Percentiles rank a stretch among this genome's conserved stretches.
These are phyloP conservation scores for Acanthaster planci DNA, from an alignment of 35 echinoderm and acorn worm genomes.

Conservation along the genomic window DNA sequence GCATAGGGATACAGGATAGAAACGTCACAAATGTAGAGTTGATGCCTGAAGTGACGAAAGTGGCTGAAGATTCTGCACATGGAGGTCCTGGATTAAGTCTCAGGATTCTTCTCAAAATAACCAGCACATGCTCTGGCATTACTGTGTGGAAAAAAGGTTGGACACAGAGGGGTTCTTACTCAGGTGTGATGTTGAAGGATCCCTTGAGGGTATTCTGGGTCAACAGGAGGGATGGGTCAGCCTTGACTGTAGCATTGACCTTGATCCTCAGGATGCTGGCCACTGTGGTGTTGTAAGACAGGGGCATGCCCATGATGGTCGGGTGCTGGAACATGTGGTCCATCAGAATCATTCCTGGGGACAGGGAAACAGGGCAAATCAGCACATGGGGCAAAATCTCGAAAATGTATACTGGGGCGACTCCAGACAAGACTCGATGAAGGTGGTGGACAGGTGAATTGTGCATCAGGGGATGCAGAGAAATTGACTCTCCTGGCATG, in stretches of 20 bases:
- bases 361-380: no score
- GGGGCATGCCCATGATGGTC: conserved; percentile 50
- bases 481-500: no score
- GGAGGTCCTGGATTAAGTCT: no score
- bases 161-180: conserved; percentile 23
- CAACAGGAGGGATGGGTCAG: conserved; percentile 19
- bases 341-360: conserved; percentile 25
- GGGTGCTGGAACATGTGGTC: conserved; percentile 36
- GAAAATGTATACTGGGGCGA: no score
- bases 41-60: neutral
- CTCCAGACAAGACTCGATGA: no score
- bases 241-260: conserved; percentile 6
- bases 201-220: neutral
- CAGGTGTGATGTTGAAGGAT: conserved; percentile 43
- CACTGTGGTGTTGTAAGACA: conserved; percentile 50
- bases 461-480: no score
- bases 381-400: no score
- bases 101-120: no score
- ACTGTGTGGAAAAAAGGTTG: neutral
- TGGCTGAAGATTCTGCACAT: no score
- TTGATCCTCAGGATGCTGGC: conserved; percentile 25
- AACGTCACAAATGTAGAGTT: no score
- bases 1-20: neutral
- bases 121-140: no score
- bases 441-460: no score